phyloP scores from a whole-genome alignment of 1,140 invertebrate genomes.

The Bombus terrestris region DNA sequence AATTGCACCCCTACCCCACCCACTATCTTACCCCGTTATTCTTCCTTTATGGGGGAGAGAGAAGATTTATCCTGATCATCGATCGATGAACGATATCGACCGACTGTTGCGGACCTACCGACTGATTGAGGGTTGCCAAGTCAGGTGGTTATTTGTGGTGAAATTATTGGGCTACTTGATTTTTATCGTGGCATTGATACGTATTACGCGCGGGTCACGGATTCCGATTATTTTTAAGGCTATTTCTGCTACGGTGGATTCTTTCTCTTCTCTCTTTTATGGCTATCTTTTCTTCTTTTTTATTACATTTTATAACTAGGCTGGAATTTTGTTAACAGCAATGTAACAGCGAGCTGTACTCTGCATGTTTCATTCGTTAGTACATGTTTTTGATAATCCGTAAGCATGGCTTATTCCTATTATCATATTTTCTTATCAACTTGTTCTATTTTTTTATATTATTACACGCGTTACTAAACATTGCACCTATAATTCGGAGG shows the following conservation, averaged over 20 bases:
- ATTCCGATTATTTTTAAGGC: background rate
- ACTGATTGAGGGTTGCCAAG: background rate
- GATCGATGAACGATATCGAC: conserved; percentile 8
- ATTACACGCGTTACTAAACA: background rate
- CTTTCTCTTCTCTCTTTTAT: no score
- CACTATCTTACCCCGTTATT: background rate
- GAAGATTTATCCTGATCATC: conserved; percentile 3
- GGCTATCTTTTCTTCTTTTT: background rate
- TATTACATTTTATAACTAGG: background rate
- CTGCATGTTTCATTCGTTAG: no score
- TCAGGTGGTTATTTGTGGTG: background rate
- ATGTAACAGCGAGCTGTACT: background rate
- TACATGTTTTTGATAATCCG: no score
- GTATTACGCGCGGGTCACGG: background rate
- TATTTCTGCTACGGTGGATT: background rate
- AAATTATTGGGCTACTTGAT: background rate
- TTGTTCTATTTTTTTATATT: background rate
- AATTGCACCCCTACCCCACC: background rate
- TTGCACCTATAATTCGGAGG: no score
- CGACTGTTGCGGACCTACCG: background rate
- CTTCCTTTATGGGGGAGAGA: background rate
- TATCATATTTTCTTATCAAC: background rate
- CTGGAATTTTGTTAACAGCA: background rate
- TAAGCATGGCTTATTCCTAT: no score
- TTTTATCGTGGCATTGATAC: background rate